Evolutionary conservation across 2,797 vertebrate species (phyloP).

Genomic region (Balearica regulorum): DNA sequence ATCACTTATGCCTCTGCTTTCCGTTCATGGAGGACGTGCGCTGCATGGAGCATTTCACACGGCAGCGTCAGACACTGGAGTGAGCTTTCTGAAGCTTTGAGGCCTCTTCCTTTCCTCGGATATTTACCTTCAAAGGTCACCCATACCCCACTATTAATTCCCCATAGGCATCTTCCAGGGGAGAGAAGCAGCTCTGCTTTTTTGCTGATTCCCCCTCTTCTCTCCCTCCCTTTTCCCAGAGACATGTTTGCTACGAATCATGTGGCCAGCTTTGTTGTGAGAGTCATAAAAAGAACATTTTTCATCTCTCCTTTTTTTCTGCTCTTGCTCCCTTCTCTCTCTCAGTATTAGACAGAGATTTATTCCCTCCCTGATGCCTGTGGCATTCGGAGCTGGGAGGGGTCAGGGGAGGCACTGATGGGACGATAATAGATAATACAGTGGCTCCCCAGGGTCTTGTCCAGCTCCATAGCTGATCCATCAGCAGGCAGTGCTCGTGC

Average conservation of each 20-base stretch:
- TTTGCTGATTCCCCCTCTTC: conserved; percentile 12
- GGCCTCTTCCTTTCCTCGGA: neutral
- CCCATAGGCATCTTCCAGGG: neutral
- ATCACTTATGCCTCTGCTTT: neutral
- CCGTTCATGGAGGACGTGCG: neutral
- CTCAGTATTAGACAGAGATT: conserved; percentile 89
- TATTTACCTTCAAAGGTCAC: conserved; percentile 63
- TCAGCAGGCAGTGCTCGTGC: conserved; percentile 87
- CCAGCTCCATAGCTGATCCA: conserved; percentile 89
- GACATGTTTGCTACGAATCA: conserved; percentile 11
- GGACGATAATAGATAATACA: conserved; percentile 94
- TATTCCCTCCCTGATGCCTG: conserved; percentile 82
- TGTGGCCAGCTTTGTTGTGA: conserved; percentile 57
- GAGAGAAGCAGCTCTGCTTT: neutral
- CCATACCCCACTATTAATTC: neutral
- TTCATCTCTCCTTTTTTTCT: conserved; percentile 65
- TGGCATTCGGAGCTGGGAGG: conserved; percentile 56
- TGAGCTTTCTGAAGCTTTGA: neutral
- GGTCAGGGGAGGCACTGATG: conserved; percentile 78
- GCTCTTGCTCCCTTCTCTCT: conserved; percentile 30
- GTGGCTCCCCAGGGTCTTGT: conserved; percentile 87
- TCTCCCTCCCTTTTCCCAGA: neutral
- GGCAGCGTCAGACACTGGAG: neutral
- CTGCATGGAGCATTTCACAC: neutral
- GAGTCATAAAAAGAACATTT: conserved; percentile 72